Base-by-base conservation (phyloP, 2,113 vertebrate genomes). In the Crotalus tigris region DNA sequence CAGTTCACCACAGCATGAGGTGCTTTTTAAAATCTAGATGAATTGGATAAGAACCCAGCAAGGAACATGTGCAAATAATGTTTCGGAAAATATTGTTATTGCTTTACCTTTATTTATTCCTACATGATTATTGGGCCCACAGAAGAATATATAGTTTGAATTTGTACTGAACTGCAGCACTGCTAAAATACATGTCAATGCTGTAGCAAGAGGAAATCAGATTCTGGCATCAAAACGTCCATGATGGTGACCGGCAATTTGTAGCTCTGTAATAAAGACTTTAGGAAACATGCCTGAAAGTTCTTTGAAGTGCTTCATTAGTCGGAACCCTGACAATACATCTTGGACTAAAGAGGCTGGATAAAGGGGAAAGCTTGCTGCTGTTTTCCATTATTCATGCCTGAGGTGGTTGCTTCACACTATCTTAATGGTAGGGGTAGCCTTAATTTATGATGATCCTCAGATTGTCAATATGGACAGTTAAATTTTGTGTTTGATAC, bases 1-100 rank as follows among this genome's bases (percentile, higher is more conserved):
- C 11, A 81, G 85, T 88, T 95, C 92, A 55, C 54, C 19, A 49
- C 29, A 92, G 19, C 23, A 91, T 39, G 94, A 94, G 92, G 54
- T 54, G 5, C 85, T 92, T 92, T 92, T 92, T 53, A 51, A 1
- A 92, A 90, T 29, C 33, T 91, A 93, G 91, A 93, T 87, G 81
- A 49, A 55, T 64, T 26, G 49, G 24, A 46, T 55, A 54, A 93
- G 49, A 33, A 59, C 17, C 29, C 24, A 95, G 87, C 92, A 44
- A 53, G 17, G 13, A 64, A 53, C 49, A 44, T 23, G 23, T 64
- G 12, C 3, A 75, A 12, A 49, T 24, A 39, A 54, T 26, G 3
- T 54, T 87, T 64, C 21, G 13, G 75, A 44, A 21, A 21, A 81
- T 44, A 81, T 81, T 81, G 75, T 19, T 9, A 81, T 6, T 12